These are phyloP conservation scores for Protophormia terraenovae DNA, from an alignment of 2,888 invertebrate genomes.

Conservation along the genomic window DNA sequence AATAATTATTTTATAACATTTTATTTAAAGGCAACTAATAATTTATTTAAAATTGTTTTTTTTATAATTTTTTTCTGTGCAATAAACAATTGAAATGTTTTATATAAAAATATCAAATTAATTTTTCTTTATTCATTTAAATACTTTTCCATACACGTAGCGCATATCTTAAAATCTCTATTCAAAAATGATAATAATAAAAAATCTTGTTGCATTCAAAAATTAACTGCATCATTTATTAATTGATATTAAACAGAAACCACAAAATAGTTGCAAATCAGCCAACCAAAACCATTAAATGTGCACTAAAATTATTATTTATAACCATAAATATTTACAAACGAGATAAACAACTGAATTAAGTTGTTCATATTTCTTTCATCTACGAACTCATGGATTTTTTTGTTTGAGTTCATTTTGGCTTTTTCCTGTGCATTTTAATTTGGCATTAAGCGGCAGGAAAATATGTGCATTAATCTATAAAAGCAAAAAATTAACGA, in stretches of 20 bases:
- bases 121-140: too few relatives aligned
- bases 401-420: conserved; percentile 22
- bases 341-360: conserved; percentile 55
- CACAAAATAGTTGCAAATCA: conserved; percentile 52
- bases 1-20: too few relatives aligned
- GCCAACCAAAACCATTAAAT: conserved; percentile 54
- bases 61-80: too few relatives aligned
- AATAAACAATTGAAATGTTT: too few relatives aligned
- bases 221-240: conserved; percentile 50
- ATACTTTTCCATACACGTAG: too few relatives aligned
- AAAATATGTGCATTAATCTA: conserved; percentile 15
- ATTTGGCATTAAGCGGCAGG: conserved; percentile 35
- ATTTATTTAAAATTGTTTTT: too few relatives aligned
- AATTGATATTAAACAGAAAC: conserved; percentile 64
- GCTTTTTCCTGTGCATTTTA: conserved; percentile 40
- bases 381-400: conserved; percentile 8
- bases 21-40: too few relatives aligned
- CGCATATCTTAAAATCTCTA: too few relatives aligned
- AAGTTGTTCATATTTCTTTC: conserved; percentile 52
- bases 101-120: too few relatives aligned
- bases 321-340: conserved; percentile 53
- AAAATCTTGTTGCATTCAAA: not conserved
- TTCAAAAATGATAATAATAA: too few relatives aligned
- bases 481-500: not conserved
- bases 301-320: conserved; percentile 62